Evolutionary conservation across 2,888 invertebrate species (phyloP), one percentile per base, ranked within the genome.

Genomic region (Schrankia costaestrigalis): DNA sequence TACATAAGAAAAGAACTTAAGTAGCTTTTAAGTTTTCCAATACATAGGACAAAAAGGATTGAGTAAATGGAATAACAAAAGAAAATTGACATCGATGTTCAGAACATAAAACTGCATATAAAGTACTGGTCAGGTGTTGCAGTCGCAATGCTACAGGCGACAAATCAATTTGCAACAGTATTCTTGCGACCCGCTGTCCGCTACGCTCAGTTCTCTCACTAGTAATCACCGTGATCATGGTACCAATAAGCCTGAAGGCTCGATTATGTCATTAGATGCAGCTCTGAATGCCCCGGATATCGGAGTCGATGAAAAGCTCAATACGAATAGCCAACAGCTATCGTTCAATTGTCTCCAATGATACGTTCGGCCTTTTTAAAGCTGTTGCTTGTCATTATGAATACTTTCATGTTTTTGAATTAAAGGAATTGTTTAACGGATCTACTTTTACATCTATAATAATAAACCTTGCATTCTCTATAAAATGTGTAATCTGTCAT

Each of bases 181-280:
- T 48, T 51, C 58, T 46, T 44, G 58, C 59, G 63, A 66, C 64
- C 65, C 64, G 67, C 70, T 67, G 47, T 47, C 63, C 67, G 63
- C 69, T 66, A 52, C 63, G 63, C 62, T 62, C 41, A 43, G 36
- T 38, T 50, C 46, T 46, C 42, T 44, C 35, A 32, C 46, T 57
- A 25, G 31, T 56, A 76, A 84, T 78, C 58, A 77, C 79, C 62
- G 78, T 74, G 58, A 77, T 80, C 72, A 56, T 17, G 32, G 35
- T 35, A 43, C 45, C 46, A n/a, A 41, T 59, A 50, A 56, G 52
- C 84, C 81, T 63, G 68, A 50, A 78, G 84, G 69, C 51, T 40
- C 57, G 76, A 80, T 85, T 82, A 85, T 78, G 73, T 77, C 77
- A 84, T 84, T 83, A 83, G 48, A 56, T 57, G 47, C 63, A 61